Conservation (phyloP, 2,888 invertebrate genomes). For the Serrognathus titanus region DNA sequence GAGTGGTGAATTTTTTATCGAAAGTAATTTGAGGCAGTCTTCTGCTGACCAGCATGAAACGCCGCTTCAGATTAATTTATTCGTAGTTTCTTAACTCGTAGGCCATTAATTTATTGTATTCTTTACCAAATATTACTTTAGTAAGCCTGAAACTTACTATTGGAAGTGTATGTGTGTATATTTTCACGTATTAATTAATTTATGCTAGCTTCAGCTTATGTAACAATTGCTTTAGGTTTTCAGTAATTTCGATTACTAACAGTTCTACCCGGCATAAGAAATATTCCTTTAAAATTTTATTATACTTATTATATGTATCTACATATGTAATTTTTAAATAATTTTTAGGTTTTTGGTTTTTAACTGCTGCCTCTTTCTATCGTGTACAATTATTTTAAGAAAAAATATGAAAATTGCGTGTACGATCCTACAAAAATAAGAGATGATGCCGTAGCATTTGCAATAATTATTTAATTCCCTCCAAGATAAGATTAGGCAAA, state of each 20-base stretch:
- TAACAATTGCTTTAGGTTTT: background rate
- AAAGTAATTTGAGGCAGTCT: background rate
- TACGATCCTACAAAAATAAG: too few relatives aligned
- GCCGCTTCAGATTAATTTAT: too few relatives aligned
- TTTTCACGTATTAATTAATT: background rate
- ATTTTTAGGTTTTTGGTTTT: too few relatives aligned
- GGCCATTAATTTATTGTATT: constrained; percentile 28
- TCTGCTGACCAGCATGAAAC: background rate
- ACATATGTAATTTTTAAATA: background rate
- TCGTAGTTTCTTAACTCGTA: constrained; percentile 3
- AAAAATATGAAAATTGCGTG: too few relatives aligned
- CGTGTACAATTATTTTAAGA: too few relatives aligned
- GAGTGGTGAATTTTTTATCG: background rate
- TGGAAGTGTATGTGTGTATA: background rate
- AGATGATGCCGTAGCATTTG: background rate
- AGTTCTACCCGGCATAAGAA: background rate
- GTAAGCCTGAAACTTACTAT: background rate
- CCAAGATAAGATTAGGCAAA: too few relatives aligned
- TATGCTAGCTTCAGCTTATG: background rate
- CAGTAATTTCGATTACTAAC: background rate
- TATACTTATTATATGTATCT: background rate
- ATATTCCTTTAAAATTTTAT: background rate
- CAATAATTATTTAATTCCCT: constrained; percentile 3
- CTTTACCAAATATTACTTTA: constrained; percentile 42
- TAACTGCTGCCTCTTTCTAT: too few relatives aligned